phyloP scores from a whole-genome alignment of 1,140 invertebrate genomes.

The Calycopis cecrops region DNA sequence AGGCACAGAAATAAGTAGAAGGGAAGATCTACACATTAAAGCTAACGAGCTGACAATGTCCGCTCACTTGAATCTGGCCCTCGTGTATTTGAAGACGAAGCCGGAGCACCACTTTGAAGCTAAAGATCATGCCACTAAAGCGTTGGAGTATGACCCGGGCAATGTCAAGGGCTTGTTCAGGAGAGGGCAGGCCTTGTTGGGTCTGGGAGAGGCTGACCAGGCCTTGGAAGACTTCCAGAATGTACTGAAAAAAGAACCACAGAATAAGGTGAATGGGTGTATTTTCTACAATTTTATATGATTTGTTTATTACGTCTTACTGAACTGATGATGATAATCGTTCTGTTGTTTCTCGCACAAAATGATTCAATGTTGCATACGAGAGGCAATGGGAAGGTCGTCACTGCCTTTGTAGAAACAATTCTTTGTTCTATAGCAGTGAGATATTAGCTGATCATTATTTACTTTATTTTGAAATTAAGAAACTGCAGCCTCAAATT shows the following conservation, averaged over 20 bases:
- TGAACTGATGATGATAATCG: too few species aligned
- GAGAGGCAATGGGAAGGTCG: too few species aligned
- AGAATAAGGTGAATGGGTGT: conserved; percentile 63
- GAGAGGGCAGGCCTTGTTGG: conserved; percentile 87
- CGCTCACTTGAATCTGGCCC: conserved; percentile 88
- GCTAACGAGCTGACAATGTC: conserved; percentile 81
- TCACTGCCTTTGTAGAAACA: too few species aligned
- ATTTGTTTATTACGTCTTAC: too few species aligned
- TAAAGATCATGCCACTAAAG: conserved; percentile 81
- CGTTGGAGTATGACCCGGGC: conserved; percentile 82
- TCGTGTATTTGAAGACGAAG: conserved; percentile 90
- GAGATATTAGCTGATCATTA: too few species aligned
- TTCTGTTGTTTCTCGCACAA: too few species aligned
- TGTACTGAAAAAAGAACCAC: conserved; percentile 81
- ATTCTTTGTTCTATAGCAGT: too few species aligned
- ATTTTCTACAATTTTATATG: too few species aligned
- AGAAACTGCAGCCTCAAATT: too few species aligned
- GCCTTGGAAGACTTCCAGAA: conserved; percentile 88
- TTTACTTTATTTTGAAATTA: too few species aligned
- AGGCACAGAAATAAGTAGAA: conserved; percentile 20
- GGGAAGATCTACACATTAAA: conserved; percentile 42
- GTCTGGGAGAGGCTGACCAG: conserved; percentile 84
- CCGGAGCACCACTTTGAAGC: conserved; percentile 80
- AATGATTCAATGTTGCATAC: too few species aligned
- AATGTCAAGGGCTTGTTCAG: conserved; percentile 95